These are phyloP conservation scores for Osmerus eperlanus DNA, from an alignment of 2,113 vertebrate genomes.

Conservation along the genomic window DNA sequence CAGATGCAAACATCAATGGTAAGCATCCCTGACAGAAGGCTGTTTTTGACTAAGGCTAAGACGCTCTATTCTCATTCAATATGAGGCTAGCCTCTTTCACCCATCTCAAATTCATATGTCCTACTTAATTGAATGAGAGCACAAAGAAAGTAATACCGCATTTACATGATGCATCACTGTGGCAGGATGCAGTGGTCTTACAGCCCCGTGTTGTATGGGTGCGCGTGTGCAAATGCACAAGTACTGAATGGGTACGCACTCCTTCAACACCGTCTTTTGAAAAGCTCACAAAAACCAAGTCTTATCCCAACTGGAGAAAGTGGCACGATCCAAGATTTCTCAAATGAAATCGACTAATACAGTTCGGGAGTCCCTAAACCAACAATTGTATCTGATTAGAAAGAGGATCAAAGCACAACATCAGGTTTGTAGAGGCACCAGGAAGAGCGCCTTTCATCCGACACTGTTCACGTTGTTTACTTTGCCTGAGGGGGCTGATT, in stretches of 20 bases:
- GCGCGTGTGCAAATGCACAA: too few relatives aligned
- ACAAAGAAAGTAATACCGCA: not conserved
- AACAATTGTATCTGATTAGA: constrained; percentile 45
- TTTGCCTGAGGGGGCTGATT: constrained; percentile 13
- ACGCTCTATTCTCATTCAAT: not conserved
- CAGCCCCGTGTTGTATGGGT: not conserved
- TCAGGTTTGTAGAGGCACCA: constrained; percentile 30
- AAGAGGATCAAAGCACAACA: constrained; percentile 33
- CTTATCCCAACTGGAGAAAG: constrained; percentile 12
- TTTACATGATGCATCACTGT: not conserved
- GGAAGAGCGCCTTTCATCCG: constrained; percentile 22
- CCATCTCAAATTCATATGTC: constrained; percentile 1
- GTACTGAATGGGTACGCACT: not conserved
- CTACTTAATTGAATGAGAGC: not conserved
- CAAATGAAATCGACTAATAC: constrained; percentile 33
- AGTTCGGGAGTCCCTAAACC: constrained; percentile 31
- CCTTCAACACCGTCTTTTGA: constrained; percentile 3
- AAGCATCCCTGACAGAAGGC: too few relatives aligned
- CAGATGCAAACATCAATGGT: too few relatives aligned
- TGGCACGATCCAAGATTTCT: constrained; percentile 20
- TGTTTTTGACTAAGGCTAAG: not conserved
- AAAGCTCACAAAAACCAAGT: constrained; percentile 2
- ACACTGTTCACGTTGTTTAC: constrained; percentile 20
- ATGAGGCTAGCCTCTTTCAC: not conserved
- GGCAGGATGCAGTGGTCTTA: not conserved